Evolutionary conservation across 1,140 invertebrate genomes (phyloP), one percentile per base, ranked within the genome.

Genomic region (Muscidifurax raptorellus): DNA sequence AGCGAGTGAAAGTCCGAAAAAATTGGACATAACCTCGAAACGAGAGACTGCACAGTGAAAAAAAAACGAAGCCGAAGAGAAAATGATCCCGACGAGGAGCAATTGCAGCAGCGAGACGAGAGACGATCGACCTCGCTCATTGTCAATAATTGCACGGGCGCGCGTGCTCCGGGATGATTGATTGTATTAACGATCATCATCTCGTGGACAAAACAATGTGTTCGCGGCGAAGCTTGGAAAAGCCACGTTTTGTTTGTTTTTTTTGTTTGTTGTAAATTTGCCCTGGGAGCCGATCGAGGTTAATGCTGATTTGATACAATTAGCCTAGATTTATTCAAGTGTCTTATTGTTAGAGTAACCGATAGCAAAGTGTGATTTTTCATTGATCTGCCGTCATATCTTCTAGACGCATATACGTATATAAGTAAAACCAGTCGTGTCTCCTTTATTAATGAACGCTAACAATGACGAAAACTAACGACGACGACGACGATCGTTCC

Each of bases 101-200:
- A 59, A 59, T 59, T 59, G 52, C 52, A 59, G 52, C 52, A 59
- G 52, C 52, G 22, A n/a, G n/a, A 52, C 47, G 52, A 22, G 36
- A 44, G 32, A 30, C 32, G 78, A 59, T 64, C 72, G 47, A 76
- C 47, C 81, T 82, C 81, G 32, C 6, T 83, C 59, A 83, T 83
- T 83, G 81, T 83, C 74, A 84, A 84, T 84, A 72, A 78, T 71
- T 79, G 47, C 28, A 83, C 72, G n/a, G n/a, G 27, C 76, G 28
- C 28, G n/a, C 32, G 32, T 52, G 12, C 10, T 7, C 72, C 71
- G 25, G 40, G 27, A 83, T 83, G 82, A 83, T 83, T 83, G 82
- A 83, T 83, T 52, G 75, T 77, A 77, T 83, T 69, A 83, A 83
- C 72, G 82, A 83, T 77, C 75, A 22, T 71, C 27, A 15, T 30